These are phyloP conservation scores for Megalops atlanticus DNA, from an alignment of 2,113 vertebrate species.

Conservation along the genomic window DNA sequence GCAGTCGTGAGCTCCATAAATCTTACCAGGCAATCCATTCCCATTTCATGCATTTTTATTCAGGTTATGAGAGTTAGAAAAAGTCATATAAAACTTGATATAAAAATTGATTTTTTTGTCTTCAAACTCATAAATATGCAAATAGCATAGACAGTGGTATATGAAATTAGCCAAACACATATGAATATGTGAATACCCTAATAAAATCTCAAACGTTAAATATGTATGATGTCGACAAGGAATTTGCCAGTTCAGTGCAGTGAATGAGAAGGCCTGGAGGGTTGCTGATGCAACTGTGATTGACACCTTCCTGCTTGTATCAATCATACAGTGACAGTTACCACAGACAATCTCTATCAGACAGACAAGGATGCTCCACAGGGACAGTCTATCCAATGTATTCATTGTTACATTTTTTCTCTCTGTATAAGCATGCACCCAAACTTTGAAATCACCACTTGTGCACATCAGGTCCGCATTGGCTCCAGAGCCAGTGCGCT, in stretches of 20 bases:
- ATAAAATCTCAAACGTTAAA: constrained; percentile 3
- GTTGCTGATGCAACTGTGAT: too few species aligned
- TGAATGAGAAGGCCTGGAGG: background rate
- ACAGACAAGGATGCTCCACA: background rate
- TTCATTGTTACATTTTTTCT: too few species aligned
- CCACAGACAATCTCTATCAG: too few species aligned
- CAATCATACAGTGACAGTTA: background rate
- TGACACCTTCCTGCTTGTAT: background rate
- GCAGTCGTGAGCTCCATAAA: constrained; percentile 5
- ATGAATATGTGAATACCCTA: constrained; percentile 2
- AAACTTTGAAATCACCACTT: too few species aligned
- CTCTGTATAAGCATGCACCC: too few species aligned
- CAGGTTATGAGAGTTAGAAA: background rate
- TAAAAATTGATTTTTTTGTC: background rate
- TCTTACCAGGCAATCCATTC: background rate
- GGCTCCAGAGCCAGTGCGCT: too few species aligned
- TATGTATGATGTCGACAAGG: too few species aligned
- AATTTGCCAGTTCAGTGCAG: background rate
- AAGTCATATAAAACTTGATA: background rate
- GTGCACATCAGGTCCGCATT: too few species aligned
- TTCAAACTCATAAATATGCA: background rate
- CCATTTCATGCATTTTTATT: background rate
- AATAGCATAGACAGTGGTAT: background rate
- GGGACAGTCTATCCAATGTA: too few species aligned
- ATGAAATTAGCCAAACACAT: background rate